A percentile compares a stretch with the other conserved stretches of the same genome.
Conservation (phyloP, 1,140 invertebrate genomes). For the Drosophila ananassae region DNA sequence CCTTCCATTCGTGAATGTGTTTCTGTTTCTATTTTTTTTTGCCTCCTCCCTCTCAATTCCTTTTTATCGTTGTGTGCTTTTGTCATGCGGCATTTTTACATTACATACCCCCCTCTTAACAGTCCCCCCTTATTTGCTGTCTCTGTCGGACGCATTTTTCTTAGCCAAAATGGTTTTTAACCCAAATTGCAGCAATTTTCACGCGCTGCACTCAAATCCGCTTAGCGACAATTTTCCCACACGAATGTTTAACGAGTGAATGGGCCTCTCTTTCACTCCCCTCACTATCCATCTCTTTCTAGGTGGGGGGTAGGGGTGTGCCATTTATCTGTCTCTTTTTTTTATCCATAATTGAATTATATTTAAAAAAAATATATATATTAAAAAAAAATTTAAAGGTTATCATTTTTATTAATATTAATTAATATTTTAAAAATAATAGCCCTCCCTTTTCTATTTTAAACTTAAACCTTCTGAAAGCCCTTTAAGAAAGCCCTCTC, state of each 20-base stretch:
- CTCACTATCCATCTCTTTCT: background rate
- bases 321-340: background rate
- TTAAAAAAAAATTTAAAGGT: too few relatives aligned
- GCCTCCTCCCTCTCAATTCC: conserved; percentile 1
- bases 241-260: conserved; percentile 25
- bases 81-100: conserved; percentile 47
- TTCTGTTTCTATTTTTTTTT: background rate
- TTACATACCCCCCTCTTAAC: conserved; percentile 2
- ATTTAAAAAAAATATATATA: conserved; percentile 26
- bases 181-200: conserved; percentile 68
- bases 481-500: too few relatives aligned
- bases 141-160: conserved; percentile 27
- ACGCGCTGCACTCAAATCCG: conserved; percentile 60
- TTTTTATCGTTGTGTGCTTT: conserved; percentile 45
- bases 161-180: conserved; percentile 73
- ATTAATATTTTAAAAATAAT: too few relatives aligned
- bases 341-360: conserved; percentile 26
- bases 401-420: too few relatives aligned
- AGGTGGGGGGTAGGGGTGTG: too few relatives aligned
- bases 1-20: conserved; percentile 21
- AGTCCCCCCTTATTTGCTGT: background rate
- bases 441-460: background rate
- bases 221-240: conserved; percentile 44
- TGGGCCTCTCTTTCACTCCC: background rate
- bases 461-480: background rate